phyloP scores from a whole-genome alignment of 2,113 vertebrate species.

The Zonotrichia leucophrys region DNA sequence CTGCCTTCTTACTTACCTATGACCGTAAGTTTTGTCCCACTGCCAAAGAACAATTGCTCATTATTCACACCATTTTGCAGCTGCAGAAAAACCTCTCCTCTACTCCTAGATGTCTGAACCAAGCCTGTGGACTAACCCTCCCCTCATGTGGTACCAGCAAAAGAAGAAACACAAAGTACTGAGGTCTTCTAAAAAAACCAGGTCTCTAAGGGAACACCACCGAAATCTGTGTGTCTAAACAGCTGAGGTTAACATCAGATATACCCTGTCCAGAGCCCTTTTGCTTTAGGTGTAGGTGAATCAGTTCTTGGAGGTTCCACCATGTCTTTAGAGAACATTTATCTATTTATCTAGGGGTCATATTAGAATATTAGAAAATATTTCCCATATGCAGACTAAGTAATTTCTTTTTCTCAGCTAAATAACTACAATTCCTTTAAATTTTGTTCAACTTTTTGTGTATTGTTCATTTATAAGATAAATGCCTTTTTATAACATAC shows the following conservation, averaged over 20 bases:
- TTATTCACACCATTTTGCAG: conserved; percentile 73
- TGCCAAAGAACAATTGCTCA: conserved; percentile 35
- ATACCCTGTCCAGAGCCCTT: neutral
- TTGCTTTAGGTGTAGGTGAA: neutral
- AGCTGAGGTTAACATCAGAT: neutral
- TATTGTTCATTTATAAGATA: neutral
- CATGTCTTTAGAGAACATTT: neutral
- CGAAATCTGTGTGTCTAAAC: neutral
- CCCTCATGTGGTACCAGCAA: neutral
- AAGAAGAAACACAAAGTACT: neutral
- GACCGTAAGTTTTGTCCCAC: conserved; percentile 69
- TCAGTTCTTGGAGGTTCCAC: neutral
- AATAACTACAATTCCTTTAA: neutral
- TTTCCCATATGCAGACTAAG: neutral
- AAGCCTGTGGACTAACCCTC: neutral
- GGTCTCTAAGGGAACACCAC: neutral
- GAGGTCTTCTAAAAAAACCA: neutral
- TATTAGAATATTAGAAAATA: neutral
- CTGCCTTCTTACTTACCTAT: conserved; percentile 49
- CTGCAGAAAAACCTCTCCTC: conserved; percentile 65
- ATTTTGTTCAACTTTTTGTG: neutral
- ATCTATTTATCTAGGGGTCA: neutral
- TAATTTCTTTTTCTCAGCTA: neutral
- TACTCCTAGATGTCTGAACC: neutral
- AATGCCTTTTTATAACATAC: neutral